A percentile compares a stretch with the other conserved stretches of the same genome.
These are phyloP conservation scores for Psittacula derbiana DNA, from an alignment of 2,797 vertebrate species.

Conservation along the genomic window DNA sequence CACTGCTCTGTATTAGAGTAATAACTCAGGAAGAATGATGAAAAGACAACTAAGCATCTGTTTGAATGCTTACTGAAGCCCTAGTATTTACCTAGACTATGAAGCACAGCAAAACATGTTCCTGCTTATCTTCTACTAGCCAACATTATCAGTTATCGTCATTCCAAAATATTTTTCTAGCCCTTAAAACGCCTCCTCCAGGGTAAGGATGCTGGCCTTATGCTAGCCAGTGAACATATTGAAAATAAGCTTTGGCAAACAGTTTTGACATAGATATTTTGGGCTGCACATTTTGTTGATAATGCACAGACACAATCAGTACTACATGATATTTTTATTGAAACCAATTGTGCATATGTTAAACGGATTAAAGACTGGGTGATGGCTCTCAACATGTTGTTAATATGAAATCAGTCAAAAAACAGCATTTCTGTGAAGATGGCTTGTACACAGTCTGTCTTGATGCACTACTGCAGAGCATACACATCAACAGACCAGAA, in stretches of 20 bases:
- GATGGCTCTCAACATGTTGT: neutral
- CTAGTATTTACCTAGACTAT: neutral
- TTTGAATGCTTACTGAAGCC: neutral
- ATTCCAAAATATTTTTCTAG: neutral
- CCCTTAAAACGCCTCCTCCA: neutral
- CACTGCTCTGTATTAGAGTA: neutral
- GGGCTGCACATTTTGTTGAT: neutral
- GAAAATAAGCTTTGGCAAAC: constrained; percentile 6
- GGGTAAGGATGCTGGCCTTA: neutral
- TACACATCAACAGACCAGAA: neutral
- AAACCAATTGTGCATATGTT: neutral
- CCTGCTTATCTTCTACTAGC: neutral
- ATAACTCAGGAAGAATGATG: neutral
- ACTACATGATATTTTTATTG: neutral
- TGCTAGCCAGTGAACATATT: neutral
- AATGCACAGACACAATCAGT: neutral
- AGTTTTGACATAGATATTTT: constrained; percentile 7
- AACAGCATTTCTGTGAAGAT: neutral
- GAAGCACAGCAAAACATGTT: neutral
- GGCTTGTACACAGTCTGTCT: neutral
- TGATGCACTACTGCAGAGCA: neutral
- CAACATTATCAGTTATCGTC: neutral
- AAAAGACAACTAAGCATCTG: neutral
- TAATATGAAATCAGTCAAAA: constrained; percentile 12
- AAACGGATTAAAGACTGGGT: constrained; percentile 1